Conservation (phyloP, 2,797 vertebrate species). For the Poliocrania exsul region DNA sequence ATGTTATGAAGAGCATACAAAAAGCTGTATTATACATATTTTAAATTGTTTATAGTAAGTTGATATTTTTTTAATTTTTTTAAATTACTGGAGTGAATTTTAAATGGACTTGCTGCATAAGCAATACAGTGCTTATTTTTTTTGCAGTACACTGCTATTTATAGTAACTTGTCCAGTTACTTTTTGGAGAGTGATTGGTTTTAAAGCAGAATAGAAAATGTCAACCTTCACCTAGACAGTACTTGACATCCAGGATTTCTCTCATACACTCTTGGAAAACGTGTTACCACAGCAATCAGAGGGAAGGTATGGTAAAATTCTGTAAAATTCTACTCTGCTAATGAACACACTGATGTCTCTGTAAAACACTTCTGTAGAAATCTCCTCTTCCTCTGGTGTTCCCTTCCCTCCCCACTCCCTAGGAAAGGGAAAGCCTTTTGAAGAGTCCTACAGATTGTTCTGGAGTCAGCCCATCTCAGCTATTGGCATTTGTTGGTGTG, state of each 20-base stretch:
- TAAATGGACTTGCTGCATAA: constrained; percentile 74
- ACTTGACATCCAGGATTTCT: constrained; percentile 13
- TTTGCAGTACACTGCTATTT: constrained; percentile 76
- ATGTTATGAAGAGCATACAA: constrained; percentile 72
- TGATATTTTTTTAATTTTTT: constrained; percentile 85
- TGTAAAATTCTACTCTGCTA: constrained; percentile 17
- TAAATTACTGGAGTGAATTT: constrained; percentile 78
- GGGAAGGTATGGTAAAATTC: constrained; percentile 2
- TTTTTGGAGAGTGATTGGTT: constrained; percentile 49
- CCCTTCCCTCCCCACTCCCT: background rate
- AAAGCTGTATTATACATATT: constrained; percentile 81
- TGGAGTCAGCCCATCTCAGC: background rate
- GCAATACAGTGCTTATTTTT: constrained; percentile 73
- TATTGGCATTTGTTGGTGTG: background rate
- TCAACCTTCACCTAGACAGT: constrained; percentile 39
- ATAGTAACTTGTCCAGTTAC: constrained; percentile 69
- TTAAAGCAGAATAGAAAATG: constrained; percentile 48
- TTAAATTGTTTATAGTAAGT: constrained; percentile 85
- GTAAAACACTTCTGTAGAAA: background rate
- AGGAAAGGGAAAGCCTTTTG: background rate
- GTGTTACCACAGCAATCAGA: background rate
- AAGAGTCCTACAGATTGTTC: background rate
- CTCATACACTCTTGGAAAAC: background rate
- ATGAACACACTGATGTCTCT: background rate
- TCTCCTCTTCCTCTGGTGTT: background rate